A percentile compares a stretch with the other conserved stretches of the same genome.
Conservation (phyloP, 2,797 vertebrate species). For the Lepus townsendii region DNA sequence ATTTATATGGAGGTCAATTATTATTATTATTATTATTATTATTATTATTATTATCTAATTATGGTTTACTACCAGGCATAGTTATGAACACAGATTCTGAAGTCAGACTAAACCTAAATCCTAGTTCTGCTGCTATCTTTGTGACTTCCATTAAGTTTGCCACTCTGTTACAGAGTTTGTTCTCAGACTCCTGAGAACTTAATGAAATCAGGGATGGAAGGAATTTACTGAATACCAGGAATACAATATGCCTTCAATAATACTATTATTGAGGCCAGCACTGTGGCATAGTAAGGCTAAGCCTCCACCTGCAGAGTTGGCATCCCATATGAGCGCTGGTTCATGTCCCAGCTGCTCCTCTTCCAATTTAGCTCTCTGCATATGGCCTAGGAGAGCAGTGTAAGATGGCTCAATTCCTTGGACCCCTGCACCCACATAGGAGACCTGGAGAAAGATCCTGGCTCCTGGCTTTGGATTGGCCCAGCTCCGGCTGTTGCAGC, state of each 20-base stretch:
- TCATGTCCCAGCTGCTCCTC: too few species aligned
- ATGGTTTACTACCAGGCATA: conserved; percentile 14
- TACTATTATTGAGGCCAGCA: background rate
- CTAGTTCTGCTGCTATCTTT: background rate
- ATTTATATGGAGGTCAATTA: background rate
- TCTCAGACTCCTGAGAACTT: background rate
- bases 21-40: background rate
- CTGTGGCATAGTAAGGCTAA: too few species aligned
- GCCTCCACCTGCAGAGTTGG: too few species aligned
- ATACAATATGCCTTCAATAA: background rate
- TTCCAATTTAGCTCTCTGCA: too few species aligned
- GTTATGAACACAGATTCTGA: conserved; percentile 32
- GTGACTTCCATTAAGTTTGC: background rate
- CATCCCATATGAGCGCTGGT: too few species aligned
- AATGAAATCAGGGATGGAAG: background rate
- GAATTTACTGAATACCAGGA: background rate
- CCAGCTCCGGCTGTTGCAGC: too few species aligned
- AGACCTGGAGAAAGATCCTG: too few species aligned
- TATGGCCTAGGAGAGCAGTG: too few species aligned
- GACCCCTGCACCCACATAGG: too few species aligned
- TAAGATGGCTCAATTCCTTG: too few species aligned
- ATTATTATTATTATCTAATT: conserved; percentile 15
- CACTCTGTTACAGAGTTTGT: conserved; percentile 11
- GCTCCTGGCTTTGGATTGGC: too few species aligned
- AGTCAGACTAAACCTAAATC: conserved; percentile 49